Evolutionary conservation across 2,797 vertebrate species (phyloP), one percentile per base, ranked within the genome.

Genomic region (Sebastiscus tertius): DNA sequence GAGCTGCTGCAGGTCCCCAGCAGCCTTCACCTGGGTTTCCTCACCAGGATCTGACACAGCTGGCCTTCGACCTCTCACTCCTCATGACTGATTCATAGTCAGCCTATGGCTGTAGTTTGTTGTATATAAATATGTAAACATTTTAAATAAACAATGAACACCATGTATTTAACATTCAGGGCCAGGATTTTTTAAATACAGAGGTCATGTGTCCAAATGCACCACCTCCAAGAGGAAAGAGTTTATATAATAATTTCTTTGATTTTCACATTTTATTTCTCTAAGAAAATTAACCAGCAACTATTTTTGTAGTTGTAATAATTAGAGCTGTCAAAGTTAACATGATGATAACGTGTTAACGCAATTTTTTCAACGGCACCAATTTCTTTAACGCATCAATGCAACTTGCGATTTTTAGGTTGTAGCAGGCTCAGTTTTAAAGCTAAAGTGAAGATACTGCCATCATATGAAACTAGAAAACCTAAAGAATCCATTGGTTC

Each of bases 1-100:
- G 99, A 99, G 94, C 93, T 95, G 77, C 96, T 98, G 80, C 96
- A 99, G 93, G 91, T 99, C 79, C 99, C 99, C 54, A 97, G 88
- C 94, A 99, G 98, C 89, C 97, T 99, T 79, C 96, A 95, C 78
- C 96, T 99, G 59, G 91, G 94, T 85, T 99, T 99, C 88, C 95
- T 99, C 55, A 97, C 93, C 46, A 95, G 96, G 80, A 92, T 99
- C 86, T 99, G 95, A 96, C 42, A 11, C 36, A 39, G 26, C 11
- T 11, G 22, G 8, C 61, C 39, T 66, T 39, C n/a, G 16, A 63
- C 33, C 72, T 79, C 69, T 84, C 9, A 29, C 39, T 70, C 12
- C 60, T 72, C 36, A 46, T 59, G 24, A 77, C 80, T 72, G n/a
- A 80, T 13, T 73, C 36, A 54, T 66, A 4, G n/a, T 55, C 4